Percentiles rank a stretch among this genome's conserved stretches.
Conservation (phyloP, 2,888 invertebrate genomes). For the Embidobia sp. region DNA sequence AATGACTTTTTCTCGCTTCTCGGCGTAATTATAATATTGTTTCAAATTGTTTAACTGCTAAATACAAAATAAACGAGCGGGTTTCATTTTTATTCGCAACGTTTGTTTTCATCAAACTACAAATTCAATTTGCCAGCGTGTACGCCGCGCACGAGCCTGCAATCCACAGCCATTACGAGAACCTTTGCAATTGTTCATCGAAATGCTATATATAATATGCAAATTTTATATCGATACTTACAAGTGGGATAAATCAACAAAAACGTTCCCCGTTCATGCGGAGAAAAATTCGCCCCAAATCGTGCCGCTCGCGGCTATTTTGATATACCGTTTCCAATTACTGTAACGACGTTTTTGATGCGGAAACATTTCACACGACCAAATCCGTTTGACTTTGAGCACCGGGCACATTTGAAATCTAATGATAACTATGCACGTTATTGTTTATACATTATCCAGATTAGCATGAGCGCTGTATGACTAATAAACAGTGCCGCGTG, state of each 20-base stretch:
- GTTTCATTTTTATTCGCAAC: constrained; percentile 37
- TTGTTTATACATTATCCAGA: constrained; percentile 18
- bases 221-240: constrained; percentile 53
- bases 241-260: constrained; percentile 48
- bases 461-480: background rate
- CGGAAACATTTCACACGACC: constrained; percentile 2
- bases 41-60: constrained; percentile 20
- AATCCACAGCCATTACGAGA: constrained; percentile 46
- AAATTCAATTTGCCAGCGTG: constrained; percentile 42
- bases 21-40: background rate
- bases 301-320: constrained; percentile 5
- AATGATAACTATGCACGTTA: background rate
- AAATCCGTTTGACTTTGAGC: background rate
- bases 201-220: constrained; percentile 49
- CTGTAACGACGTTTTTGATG: constrained; percentile 16
- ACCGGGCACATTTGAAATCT: background rate
- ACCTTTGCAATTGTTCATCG: constrained; percentile 38
- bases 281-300: constrained; percentile 23
- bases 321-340: constrained; percentile 37
- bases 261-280: constrained; percentile 12
- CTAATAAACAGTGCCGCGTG: background rate
- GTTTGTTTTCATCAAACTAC: constrained; percentile 53
- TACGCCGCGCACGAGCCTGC: constrained; percentile 29
- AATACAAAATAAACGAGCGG: constrained; percentile 14
- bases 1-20: background rate